A percentile compares a stretch with the other conserved stretches of the same genome.
phyloP scores from a whole-genome alignment of 2,797 vertebrate genomes.

The Vireo griseus region DNA sequence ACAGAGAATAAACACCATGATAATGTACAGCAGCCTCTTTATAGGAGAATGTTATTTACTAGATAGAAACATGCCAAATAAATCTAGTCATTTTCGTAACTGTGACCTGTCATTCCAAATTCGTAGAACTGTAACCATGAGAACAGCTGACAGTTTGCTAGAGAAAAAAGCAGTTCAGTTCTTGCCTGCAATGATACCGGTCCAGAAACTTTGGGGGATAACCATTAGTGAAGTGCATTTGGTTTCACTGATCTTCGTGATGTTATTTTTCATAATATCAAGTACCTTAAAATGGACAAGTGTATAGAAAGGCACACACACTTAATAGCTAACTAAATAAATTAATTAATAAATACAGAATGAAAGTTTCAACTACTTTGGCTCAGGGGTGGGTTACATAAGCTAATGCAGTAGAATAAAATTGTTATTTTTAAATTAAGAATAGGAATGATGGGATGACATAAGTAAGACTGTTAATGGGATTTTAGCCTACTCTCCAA shows the following conservation, averaged over 20 bases:
- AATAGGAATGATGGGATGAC: constrained; percentile 42
- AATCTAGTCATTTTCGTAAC: constrained; percentile 15
- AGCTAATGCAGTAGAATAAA: constrained; percentile 43
- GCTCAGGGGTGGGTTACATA: constrained; percentile 58
- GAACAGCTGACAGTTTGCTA: constrained; percentile 45
- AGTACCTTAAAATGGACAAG: not conserved
- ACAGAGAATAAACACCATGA: not conserved
- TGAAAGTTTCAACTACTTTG: constrained; percentile 12
- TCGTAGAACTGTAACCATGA: constrained; percentile 59
- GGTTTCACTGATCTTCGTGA: not conserved
- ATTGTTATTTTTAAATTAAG: constrained; percentile 63
- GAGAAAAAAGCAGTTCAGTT: constrained; percentile 25
- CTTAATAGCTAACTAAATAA: not conserved
- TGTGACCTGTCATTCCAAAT: constrained; percentile 54
- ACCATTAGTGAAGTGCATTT: not conserved
- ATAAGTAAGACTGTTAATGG: constrained; percentile 58
- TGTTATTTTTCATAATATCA: not conserved
- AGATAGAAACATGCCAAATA: constrained; percentile 11
- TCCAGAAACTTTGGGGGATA: not conserved
- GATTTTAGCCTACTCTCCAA: constrained; percentile 54
- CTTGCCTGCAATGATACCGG: not conserved
- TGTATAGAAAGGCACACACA: not conserved
- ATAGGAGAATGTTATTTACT: constrained; percentile 22
- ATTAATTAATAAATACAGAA: not conserved
- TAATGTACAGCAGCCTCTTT: not conserved